These are phyloP conservation scores for Leptura quadrifasciata DNA, from an alignment of 2,888 invertebrate species.

Conservation along the genomic window DNA sequence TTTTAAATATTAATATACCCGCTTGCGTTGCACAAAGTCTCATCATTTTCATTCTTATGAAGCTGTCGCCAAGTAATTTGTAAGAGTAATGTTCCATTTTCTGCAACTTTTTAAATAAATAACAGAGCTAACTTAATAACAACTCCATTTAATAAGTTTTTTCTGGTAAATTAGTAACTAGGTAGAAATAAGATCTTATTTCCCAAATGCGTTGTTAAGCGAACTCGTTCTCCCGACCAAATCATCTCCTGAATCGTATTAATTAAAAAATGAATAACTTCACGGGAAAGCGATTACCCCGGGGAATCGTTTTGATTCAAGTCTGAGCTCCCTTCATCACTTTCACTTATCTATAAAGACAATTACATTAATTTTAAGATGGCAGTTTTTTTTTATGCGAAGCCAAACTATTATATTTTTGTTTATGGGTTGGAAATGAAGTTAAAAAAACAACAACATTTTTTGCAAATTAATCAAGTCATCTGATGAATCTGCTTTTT, in stretches of 20 bases:
- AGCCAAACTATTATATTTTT: too few species aligned
- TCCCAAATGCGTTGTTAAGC: conserved; percentile 40
- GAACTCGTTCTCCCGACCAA: conserved; percentile 25
- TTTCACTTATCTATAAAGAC: conserved; percentile 1
- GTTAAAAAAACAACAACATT: too few species aligned
- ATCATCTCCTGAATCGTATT: conserved; percentile 30
- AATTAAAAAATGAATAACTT: conserved; percentile 39
- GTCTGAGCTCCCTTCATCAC: conserved; percentile 9
- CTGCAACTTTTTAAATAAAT: conserved; percentile 37
- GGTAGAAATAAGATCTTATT: conserved; percentile 31
- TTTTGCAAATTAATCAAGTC: too few species aligned
- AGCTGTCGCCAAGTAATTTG: conserved; percentile 29
- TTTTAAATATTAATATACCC: conserved; percentile 1
- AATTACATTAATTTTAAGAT: background rate
- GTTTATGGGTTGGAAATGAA: too few species aligned
- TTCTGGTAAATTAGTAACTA: conserved; percentile 30
- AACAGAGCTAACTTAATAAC: conserved; percentile 19
- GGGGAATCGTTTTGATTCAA: conserved; percentile 37
- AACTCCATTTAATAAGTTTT: conserved; percentile 38
- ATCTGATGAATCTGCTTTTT: too few species aligned
- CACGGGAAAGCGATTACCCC: conserved; percentile 29
- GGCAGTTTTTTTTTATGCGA: background rate
- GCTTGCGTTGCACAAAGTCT: background rate
- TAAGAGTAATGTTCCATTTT: conserved; percentile 21
- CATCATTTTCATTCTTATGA: background rate